phyloP scores from a whole-genome alignment of 2,888 invertebrate genomes.

The Hyles lineata region DNA sequence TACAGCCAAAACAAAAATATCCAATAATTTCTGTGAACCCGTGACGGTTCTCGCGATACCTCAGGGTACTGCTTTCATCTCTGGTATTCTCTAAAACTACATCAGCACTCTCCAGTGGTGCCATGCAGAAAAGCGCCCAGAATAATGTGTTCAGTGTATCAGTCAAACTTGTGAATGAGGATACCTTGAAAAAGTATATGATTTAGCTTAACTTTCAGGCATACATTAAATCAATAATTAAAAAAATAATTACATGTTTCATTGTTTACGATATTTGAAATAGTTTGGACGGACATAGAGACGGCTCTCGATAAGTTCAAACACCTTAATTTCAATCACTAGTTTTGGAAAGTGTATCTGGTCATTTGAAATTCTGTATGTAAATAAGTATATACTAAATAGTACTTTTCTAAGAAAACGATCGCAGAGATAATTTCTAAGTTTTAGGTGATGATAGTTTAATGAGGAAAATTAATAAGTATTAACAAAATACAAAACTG shows the following conservation, averaged over 20 bases:
- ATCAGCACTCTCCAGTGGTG: slow-evolving; percentile 86
- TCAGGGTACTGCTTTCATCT: slow-evolving; percentile 47
- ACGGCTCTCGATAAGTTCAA: too few species aligned
- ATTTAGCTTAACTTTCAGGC: not conserved
- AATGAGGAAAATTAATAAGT: not conserved
- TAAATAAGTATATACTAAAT: not conserved
- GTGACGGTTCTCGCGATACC: slow-evolving; percentile 84
- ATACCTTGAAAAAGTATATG: slow-evolving; percentile 64
- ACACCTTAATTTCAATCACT: too few species aligned
- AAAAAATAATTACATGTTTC: not conserved
- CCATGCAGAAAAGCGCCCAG: slow-evolving; percentile 89
- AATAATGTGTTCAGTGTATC: slow-evolving; percentile 87
- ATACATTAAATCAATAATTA: slow-evolving; percentile 21
- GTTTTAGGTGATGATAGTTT: not conserved
- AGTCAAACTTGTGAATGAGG: slow-evolving; percentile 85
- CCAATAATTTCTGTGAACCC: slow-evolving; percentile 87
- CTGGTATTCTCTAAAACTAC: slow-evolving; percentile 86
- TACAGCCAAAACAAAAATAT: slow-evolving; percentile 86
- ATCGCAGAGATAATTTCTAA: too few species aligned
- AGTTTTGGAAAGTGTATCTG: too few species aligned
- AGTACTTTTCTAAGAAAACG: too few species aligned
- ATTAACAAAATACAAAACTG: too few species aligned
- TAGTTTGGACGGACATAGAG: too few species aligned
- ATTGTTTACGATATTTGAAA: too few species aligned
- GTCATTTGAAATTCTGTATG: not conserved